phyloP scores from a whole-genome alignment of 2,113 vertebrate genomes.

The Lampris megalopsis region DNA sequence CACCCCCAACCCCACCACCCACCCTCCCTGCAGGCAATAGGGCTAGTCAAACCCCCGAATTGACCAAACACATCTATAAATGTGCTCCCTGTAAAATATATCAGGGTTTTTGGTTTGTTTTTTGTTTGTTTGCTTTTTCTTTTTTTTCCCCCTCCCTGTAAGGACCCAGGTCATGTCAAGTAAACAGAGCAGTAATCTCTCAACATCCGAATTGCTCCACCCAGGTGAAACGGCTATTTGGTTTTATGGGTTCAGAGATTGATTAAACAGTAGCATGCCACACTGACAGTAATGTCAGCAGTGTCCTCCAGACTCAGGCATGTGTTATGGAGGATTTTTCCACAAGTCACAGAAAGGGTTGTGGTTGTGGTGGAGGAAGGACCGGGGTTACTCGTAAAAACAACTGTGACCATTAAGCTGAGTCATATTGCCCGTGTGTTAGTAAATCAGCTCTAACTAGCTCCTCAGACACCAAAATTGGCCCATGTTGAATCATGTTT shows the following conservation, averaged over 20 bases:
- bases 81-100: constrained; percentile 12
- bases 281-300: background rate
- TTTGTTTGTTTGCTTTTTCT: background rate
- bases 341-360: background rate
- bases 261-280: constrained; percentile 15
- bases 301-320: constrained; percentile 4
- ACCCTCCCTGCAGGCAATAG: constrained; percentile 32
- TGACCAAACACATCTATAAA: constrained; percentile 28
- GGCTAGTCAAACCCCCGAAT: constrained; percentile 20
- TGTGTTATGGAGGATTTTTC: background rate
- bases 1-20: constrained; percentile 35
- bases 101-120: background rate
- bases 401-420: background rate
- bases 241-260: constrained; percentile 4
- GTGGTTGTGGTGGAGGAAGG: background rate
- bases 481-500: no score
- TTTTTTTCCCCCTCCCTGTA: background rate
- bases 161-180: background rate
- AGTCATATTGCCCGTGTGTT: background rate
- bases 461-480: background rate
- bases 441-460: background rate
- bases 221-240: background rate
- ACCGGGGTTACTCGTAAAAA: constrained; percentile 2
- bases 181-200: background rate
- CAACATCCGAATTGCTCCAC: background rate